phyloP scores from a whole-genome alignment of 2,797 vertebrate species.

The Ptychadena robeensis region DNA sequence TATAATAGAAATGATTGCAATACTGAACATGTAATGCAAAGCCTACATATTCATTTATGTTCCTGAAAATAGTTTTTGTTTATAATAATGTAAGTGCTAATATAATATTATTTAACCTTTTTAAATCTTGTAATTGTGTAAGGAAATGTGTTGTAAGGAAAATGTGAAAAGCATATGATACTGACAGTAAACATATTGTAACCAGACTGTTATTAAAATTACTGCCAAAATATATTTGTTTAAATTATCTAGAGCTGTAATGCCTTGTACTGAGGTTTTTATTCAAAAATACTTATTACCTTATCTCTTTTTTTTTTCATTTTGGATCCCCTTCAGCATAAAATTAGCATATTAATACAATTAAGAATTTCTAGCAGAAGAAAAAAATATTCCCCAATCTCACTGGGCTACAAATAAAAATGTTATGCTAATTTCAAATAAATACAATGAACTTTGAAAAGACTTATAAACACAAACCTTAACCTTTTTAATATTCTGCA shows the following conservation, averaged over 20 bases:
- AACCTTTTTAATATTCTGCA: slow-evolving; percentile 69
- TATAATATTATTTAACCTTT: slow-evolving; percentile 2
- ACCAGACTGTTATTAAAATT: slow-evolving; percentile 1
- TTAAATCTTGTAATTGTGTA: not conserved
- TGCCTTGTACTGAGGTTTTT: slow-evolving; percentile 32
- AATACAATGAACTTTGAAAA: slow-evolving; percentile 66
- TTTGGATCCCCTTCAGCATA: not conserved
- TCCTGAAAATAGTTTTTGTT: not conserved
- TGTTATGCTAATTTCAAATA: slow-evolving; percentile 63
- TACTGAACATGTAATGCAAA: not conserved
- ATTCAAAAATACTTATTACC: slow-evolving; percentile 13
- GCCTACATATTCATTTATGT: not conserved
- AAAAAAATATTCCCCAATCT: slow-evolving; percentile 15
- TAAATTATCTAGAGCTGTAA: slow-evolving; percentile 28
- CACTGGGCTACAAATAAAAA: slow-evolving; percentile 26
- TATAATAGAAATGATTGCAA: not conserved
- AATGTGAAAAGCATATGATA: too few species aligned
- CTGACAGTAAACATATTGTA: slow-evolving; percentile 3
- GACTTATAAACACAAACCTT: slow-evolving; percentile 69
- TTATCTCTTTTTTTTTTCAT: not conserved
- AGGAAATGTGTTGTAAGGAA: too few species aligned
- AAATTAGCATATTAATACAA: slow-evolving; percentile 19
- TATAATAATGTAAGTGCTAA: not conserved
- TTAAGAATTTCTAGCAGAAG: not conserved
- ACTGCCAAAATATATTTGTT: slow-evolving; percentile 36